Evolutionary conservation across 1,140 invertebrate genomes (phyloP).

Genomic region (Oreohelix idahoensis): DNA sequence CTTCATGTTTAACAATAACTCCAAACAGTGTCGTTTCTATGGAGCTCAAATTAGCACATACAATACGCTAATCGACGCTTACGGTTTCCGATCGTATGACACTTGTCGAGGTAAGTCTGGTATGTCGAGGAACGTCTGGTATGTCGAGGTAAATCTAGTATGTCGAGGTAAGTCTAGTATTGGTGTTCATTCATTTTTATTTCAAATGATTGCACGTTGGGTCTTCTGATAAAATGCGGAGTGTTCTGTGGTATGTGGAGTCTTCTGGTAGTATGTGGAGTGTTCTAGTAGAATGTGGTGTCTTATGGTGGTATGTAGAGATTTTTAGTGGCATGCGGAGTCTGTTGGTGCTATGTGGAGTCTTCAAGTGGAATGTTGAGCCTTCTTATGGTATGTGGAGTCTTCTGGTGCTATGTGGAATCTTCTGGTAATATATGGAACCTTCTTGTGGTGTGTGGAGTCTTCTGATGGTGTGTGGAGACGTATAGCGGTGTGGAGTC

Average conservation of each 20-base stretch:
- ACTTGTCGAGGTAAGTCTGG: conserved; percentile 3
- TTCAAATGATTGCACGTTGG: not conserved
- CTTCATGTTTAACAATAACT: not conserved
- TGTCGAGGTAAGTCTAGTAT: not conserved
- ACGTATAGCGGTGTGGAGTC: no score
- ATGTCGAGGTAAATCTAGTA: not conserved
- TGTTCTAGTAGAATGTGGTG: no score
- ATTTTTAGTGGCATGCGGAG: no score
- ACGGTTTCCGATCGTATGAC: not conserved
- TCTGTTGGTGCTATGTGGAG: no score
- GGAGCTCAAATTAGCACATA: not conserved
- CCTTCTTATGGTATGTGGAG: no score
- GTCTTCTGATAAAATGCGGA: not conserved
- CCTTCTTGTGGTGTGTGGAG: no score
- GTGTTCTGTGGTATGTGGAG: not conserved
- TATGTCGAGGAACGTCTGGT: not conserved
- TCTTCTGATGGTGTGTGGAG: no score
- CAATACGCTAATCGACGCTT: not conserved
- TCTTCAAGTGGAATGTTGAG: no score
- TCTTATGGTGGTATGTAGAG: no score
- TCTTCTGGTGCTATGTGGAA: no score
- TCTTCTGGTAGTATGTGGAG: no score
- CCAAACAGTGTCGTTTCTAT: not conserved
- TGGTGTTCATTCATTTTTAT: not conserved
- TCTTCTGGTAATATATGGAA: no score